phyloP scores from a whole-genome alignment of 2,888 invertebrate genomes.

The Platypus cylindrus region DNA sequence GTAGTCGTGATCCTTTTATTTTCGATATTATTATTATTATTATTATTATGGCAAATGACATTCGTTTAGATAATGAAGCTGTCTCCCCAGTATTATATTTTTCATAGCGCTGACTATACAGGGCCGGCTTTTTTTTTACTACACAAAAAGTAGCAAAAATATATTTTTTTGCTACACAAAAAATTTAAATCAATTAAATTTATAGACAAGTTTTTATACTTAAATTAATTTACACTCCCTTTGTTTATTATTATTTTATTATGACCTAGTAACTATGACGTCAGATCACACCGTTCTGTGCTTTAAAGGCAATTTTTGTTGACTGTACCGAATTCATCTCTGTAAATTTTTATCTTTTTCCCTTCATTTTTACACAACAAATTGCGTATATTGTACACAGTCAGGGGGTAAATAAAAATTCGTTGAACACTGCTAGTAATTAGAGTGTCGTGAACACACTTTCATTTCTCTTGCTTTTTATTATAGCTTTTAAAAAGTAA shows the following conservation, averaged over 20 bases:
- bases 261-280: no score
- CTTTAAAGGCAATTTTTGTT: no score
- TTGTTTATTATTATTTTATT: no score
- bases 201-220: no score
- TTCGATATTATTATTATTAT: no score
- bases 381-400: slow-evolving; percentile 36
- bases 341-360: no score
- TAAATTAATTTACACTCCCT: no score
- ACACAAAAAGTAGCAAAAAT: background rate
- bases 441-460: slow-evolving; percentile 16
- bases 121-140: slow-evolving; percentile 4
- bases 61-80: slow-evolving; percentile 26
- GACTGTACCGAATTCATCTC: no score
- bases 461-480: slow-evolving; percentile 8
- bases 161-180: no score
- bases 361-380: slow-evolving; percentile 28
- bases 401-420: slow-evolving; percentile 35
- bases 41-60: no score
- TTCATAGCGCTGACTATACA: slow-evolving; percentile 5
- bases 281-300: background rate
- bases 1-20: slow-evolving; percentile 34
- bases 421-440: slow-evolving; percentile 17
- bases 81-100: slow-evolving; percentile 13
- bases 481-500: no score
- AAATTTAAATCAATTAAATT: no score